These are phyloP conservation scores for Oreohelix idahoensis DNA, from an alignment of 1,140 invertebrate species.

Conservation along the genomic window DNA sequence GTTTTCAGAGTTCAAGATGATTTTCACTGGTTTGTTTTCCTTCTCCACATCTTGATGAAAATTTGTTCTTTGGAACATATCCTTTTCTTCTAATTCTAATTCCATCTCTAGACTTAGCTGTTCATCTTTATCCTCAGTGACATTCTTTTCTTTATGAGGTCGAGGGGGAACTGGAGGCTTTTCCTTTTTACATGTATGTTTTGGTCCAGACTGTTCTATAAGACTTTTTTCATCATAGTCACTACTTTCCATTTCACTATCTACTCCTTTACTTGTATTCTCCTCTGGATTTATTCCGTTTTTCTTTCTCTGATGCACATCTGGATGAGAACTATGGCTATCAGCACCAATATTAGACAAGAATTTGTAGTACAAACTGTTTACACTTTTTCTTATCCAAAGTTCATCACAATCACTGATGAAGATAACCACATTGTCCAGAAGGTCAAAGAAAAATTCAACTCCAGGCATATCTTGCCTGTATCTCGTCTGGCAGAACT, in stretches of 20 bases:
- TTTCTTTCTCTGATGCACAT: neutral
- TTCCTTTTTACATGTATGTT: neutral
- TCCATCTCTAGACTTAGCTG: neutral
- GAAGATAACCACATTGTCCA: neutral
- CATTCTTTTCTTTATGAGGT: neutral
- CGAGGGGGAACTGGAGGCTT: neutral
- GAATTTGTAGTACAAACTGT: neutral
- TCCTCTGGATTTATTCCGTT: neutral
- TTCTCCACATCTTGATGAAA: conserved; percentile 1
- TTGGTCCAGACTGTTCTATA: neutral
- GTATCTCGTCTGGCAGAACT: neutral
- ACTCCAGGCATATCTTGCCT: neutral
- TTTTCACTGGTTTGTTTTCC: neutral
- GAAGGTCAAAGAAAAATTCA: neutral
- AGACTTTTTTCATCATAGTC: neutral
- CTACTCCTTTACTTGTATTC: neutral
- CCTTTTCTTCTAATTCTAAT: neutral
- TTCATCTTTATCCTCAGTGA: neutral
- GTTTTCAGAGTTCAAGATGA: neutral
- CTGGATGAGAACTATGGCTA: neutral
- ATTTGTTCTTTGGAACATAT: neutral
- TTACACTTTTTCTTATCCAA: neutral
- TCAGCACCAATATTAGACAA: neutral
- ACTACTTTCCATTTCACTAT: neutral
- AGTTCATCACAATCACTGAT: neutral